Evolutionary conservation across 2,797 vertebrate genomes (phyloP).

Genomic region (Typhlichthys subterraneus): DNA sequence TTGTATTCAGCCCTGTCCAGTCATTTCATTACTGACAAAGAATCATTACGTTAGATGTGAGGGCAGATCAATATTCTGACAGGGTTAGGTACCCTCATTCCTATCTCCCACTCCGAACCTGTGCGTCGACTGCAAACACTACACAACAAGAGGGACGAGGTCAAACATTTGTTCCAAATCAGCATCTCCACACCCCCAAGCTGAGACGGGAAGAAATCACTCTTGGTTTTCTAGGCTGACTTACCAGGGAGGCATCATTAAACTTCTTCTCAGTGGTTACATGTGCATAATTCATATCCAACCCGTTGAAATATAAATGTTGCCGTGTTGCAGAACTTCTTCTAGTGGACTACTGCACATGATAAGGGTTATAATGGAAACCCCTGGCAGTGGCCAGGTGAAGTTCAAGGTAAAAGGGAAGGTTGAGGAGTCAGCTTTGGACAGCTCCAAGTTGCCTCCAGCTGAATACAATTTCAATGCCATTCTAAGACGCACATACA

Average conservation of each 20-base stretch:
- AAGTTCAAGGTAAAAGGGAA: conserved; percentile 54
- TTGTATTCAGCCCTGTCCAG: conserved; percentile 61
- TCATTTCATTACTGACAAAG: conserved; percentile 74
- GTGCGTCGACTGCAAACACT: conserved; percentile 64
- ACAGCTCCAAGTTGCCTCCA: conserved; percentile 50
- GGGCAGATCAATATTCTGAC: conserved; percentile 75
- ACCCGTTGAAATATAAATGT: conserved; percentile 89
- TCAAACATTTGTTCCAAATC: conserved; percentile 79
- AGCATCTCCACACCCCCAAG: conserved; percentile 66
- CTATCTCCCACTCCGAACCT: conserved; percentile 46
- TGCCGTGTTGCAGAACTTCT: conserved; percentile 76
- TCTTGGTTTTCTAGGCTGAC: conserved; percentile 66
- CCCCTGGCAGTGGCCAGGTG: conserved; percentile 43
- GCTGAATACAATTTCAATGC: conserved; percentile 64
- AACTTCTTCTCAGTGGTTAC: conserved; percentile 83
- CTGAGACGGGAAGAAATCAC: conserved; percentile 62
- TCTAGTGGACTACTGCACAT: conserved; percentile 58
- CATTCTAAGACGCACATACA: conserved; percentile 24
- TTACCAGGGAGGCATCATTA: conserved; percentile 86
- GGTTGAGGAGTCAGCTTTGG: conserved; percentile 47
- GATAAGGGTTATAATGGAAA: conserved; percentile 56
- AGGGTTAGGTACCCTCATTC: conserved; percentile 62
- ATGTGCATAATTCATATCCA: conserved; percentile 91
- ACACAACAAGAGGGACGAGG: conserved; percentile 69
- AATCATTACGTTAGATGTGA: conserved; percentile 76